These are phyloP conservation scores for Hydraecia micacea DNA, from an alignment of 2,888 invertebrate genomes.

Conservation along the genomic window DNA sequence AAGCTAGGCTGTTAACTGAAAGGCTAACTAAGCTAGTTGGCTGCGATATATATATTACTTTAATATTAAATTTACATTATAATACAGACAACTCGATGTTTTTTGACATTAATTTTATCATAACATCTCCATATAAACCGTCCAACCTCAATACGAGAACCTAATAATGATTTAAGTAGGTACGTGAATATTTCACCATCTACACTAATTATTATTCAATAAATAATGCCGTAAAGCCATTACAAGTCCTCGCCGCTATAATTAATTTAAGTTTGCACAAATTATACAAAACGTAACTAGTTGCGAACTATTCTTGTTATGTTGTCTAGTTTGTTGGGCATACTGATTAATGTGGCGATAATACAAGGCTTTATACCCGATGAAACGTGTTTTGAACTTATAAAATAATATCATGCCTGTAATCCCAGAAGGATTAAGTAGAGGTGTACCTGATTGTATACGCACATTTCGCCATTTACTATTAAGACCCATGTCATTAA, in stretches of 20 bases:
- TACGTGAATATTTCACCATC: conserved; percentile 51
- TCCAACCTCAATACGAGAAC: too few relatives aligned
- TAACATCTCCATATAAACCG: too few relatives aligned
- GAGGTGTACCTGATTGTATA: too few relatives aligned
- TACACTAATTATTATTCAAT: conserved; percentile 76
- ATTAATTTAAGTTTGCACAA: conserved; percentile 79
- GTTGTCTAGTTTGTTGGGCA: conserved; percentile 47
- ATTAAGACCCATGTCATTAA: neutral
- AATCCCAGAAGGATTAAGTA: neutral
- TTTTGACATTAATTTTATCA: too few relatives aligned
- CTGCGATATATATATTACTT: too few relatives aligned
- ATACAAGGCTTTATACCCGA: conserved; percentile 32
- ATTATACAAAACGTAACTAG: conserved; percentile 69
- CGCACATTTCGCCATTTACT: neutral
- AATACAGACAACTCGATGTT: too few relatives aligned
- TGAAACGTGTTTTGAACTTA: conserved; percentile 15
- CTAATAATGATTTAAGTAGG: neutral
- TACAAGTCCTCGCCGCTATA: conserved; percentile 73
- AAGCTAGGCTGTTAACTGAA: too few relatives aligned
- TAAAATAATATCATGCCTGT: neutral
- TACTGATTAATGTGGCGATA: conserved; percentile 57
- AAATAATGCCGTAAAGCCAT: conserved; percentile 75
- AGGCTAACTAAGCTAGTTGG: too few relatives aligned
- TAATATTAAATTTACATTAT: too few relatives aligned
- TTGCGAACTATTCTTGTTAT: conserved; percentile 71